Evolutionary conservation across 1,140 invertebrate species (phyloP), one percentile per base, ranked within the genome.

Genomic region (Drosophila ogumai): DNA sequence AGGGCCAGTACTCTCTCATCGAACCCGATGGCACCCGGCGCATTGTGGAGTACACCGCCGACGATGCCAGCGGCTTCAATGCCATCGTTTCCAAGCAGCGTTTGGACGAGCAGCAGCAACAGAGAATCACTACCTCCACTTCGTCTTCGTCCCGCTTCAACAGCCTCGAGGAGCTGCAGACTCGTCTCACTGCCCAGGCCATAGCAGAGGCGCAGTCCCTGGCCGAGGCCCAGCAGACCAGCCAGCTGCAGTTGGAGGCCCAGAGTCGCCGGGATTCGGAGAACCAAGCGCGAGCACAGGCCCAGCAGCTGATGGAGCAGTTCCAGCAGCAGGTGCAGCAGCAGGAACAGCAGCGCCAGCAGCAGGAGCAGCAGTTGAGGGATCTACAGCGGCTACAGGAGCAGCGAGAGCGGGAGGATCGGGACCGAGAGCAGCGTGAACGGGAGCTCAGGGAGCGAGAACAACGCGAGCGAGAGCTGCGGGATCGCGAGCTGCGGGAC

Each of bases 21-120:
- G 94, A 95, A 68, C 94, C 94, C 25, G 94, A 95, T 79, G 94
- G 94, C 64, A 94, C 93, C 6, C 85, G 93, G 8, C 82, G 94
- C 31, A 93, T 93, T 44, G 94, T 94, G 19, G 94, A 94, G 52
- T 95, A 94, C 79, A 94, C 93, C 28, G 94, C 93, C 36, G 93
- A 94, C 76, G 91, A 94, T 55, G 79, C 93, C 3, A 93, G 94
- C 57, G 94, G 94, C 72, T 94, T 94, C 79, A 94, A 94, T 91
- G 94, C 94, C 36, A 92, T 94, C 5, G 94, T 94, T 0, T 94
- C 94, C 63, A 94, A 94, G 65, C 93, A 94, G 72, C 91, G 93
- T n/a, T 81, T 93, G 12, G 79, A 91, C 41, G 79, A 90, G 28
- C 84, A 76, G 10, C 72, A 69, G 44, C 58, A 58, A 57, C 32